Base-by-base conservation (phyloP, 2,113 vertebrate genomes). In the Ictalurus punctatus region DNA sequence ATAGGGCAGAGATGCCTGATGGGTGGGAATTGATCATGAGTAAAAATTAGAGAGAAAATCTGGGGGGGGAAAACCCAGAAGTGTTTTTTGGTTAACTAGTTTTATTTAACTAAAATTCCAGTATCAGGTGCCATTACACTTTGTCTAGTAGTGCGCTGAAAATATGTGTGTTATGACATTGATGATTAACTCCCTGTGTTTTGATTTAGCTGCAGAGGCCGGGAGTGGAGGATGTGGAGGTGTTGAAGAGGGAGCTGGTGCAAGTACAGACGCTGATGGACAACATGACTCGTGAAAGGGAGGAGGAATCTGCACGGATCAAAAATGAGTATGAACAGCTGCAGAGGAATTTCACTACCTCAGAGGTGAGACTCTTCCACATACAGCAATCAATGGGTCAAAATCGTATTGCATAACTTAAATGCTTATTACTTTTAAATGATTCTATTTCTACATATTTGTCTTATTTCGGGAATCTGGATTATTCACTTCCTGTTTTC, bases 251-350 rank as follows among this genome's bases (percentile, higher is more conserved):
- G 94, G 98, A 99, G 92, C 94, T 99, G 90, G 96, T 99, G 52
- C 98, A 99, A 90, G 98, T 99, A 92, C 98, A 99, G 94, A 99
- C 97, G 0, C 91, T 99, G 90, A 99, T 99, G 98, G 98, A 99
- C 95, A 96, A 91, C 86, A 98, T 97, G 97, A 98, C 98, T 0
- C 95, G 97, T 52, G 97, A 99, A 90, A 93, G 96, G 84, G 98
- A 99, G 93, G 96, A 94, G 87, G 97, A 98, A 94, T 98, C 98
- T 0, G 97, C 98, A 90, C 96, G 95, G 76, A 95, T 99, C 89
- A 97, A 96, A 93, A 96, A 94, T 19, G 96, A 99, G 83, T 98
- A 96, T 78, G 96, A 96, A 84, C 95, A 97, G 90, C 96, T 99
- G 91, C 97, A 97, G 92, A 94, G 94, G 74, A 94, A 97, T 83